Evolutionary conservation across 2,113 vertebrate genomes (phyloP).

Genomic region (Vidua macroura): DNA sequence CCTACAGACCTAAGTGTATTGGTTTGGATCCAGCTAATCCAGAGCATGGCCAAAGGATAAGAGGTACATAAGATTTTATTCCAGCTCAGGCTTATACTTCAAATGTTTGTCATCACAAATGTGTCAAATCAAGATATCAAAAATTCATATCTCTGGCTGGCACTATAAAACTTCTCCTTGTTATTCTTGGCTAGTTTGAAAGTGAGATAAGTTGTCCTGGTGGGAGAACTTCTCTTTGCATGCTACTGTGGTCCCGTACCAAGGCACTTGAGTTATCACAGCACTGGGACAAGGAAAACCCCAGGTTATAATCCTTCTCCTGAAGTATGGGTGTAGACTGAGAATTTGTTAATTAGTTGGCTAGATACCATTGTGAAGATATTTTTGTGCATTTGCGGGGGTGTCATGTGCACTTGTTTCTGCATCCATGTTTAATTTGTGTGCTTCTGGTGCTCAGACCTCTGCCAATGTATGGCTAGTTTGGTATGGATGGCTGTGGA

Average conservation of each 20-base stretch:
- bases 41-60: background rate
- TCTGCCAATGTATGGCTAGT: background rate
- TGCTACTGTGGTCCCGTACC: background rate
- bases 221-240: background rate
- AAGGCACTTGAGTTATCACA: background rate
- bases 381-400: background rate
- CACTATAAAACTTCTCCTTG: background rate
- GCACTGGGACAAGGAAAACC: background rate
- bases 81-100: background rate
- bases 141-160: background rate
- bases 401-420: background rate
- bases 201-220: background rate
- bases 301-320: background rate
- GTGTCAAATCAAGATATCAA: background rate
- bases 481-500: background rate
- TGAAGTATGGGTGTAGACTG: background rate
- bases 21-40: background rate
- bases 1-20: background rate
- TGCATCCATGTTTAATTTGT: background rate
- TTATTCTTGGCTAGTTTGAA: background rate
- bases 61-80: background rate
- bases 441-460: background rate
- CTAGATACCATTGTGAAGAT: background rate
- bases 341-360: background rate
- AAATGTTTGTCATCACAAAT: background rate